These are phyloP conservation scores for Sceloporus tristichus DNA, from an alignment of 2,113 vertebrate species.

Conservation along the genomic window DNA sequence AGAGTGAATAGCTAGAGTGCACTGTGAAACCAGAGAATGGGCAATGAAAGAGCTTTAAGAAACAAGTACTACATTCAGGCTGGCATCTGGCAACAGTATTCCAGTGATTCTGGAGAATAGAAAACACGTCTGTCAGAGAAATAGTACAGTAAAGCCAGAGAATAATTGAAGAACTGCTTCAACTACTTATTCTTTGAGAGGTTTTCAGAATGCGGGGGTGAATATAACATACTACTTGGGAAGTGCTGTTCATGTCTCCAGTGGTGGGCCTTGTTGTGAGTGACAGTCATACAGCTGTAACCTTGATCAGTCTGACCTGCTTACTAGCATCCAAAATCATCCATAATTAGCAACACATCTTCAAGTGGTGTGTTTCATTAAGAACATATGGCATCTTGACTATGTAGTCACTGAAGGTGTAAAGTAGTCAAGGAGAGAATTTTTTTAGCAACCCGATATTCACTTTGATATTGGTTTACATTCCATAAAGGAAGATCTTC, in stretches of 20 bases:
- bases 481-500: background rate
- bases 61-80: background rate
- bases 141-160: background rate
- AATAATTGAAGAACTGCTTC: background rate
- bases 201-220: background rate
- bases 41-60: background rate
- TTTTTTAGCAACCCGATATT: background rate
- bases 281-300: background rate
- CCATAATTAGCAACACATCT: background rate
- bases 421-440: background rate
- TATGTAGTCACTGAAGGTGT: background rate
- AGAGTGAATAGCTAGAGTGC: background rate
- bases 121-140: background rate
- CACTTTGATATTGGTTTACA: background rate
- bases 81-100: background rate
- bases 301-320: background rate
- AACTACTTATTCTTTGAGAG: background rate
- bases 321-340: background rate
- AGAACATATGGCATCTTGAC: background rate
- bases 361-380: background rate
- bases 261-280: background rate
- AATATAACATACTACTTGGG: background rate
- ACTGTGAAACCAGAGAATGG: background rate
- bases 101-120: too few relatives aligned
- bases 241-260: background rate